Evolutionary conservation across 2,797 vertebrate species (phyloP).

Genomic region (Moxostoma hubbsi): DNA sequence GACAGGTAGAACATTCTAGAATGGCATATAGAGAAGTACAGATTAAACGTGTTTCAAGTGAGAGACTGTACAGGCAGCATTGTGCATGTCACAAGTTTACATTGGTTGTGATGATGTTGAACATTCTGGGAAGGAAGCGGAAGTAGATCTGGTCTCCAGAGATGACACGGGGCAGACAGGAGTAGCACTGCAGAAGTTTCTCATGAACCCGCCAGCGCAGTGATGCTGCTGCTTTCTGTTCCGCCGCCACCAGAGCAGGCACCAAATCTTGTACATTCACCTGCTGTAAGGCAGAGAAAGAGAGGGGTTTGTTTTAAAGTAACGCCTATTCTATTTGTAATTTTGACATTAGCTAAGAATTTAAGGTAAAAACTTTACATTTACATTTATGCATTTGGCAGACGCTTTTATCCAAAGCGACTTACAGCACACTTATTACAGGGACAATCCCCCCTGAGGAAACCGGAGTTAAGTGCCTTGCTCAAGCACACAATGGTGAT

Average conservation of each 20-base stretch:
- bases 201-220: constrained; percentile 94
- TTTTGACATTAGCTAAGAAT: not conserved
- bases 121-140: constrained; percentile 90
- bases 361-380: no score
- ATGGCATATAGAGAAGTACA: constrained; percentile 15
- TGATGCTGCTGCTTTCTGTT: constrained; percentile 89
- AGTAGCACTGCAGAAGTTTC: constrained; percentile 89
- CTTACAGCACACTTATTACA: no score
- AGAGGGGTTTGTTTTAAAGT: not conserved
- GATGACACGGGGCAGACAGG: constrained; percentile 88
- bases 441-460: no score
- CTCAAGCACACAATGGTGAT: no score
- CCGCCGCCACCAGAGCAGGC: constrained; percentile 86
- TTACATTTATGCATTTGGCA: no score
- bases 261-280: constrained; percentile 85
- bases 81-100: constrained; percentile 68
- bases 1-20: constrained; percentile 91
- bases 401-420: no score
- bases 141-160: constrained; percentile 93
- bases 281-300: constrained; percentile 65
- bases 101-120: constrained; percentile 90
- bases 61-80: not conserved
- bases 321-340: not conserved
- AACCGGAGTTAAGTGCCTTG: no score
- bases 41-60: not conserved